Evolutionary conservation across 2,113 vertebrate species (phyloP), one percentile per base, ranked within the genome.

Genomic region (Heteronetta atricapilla): DNA sequence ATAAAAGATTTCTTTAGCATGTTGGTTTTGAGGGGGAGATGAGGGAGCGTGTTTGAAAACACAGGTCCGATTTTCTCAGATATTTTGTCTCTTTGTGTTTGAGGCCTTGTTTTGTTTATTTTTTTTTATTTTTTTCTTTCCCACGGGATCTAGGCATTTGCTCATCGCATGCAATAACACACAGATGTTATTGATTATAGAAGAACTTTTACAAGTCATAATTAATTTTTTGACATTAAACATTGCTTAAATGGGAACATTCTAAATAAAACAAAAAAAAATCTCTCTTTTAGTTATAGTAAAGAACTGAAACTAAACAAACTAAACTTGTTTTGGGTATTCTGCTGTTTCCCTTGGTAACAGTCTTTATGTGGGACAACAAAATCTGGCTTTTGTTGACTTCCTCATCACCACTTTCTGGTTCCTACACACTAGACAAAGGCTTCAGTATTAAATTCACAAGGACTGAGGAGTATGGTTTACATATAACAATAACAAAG

Each of bases 311-410:
- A 86, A 53, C 44, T 72, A 83, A 77, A 72, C 40, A 73, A 95
- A 74, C 17, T 10, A 3, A 74, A 76, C 64, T 88, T 74, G 74
- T 74, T 91, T 91, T 62, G 52, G 56, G 50, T 77, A 33, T 92
- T 91, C 81, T 89, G 18, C 67, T 66, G n/a, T 89, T 89, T 69
- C 70, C 28, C 56, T 67, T 77, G 79, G 93, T 87, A 70, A 88
- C 82, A 55, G 36, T 20, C 90, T 66, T 95, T 86, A 40, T 60
- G 52, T 20, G 56, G 85, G 77, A 42, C 63, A 74, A 56, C 26
- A 76, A 59, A 94, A 67, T 93, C 52, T 89, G 91, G 13, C n/a
- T 85, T 67, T 77, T 80, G 38, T 85, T 93, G 80, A 84, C 64
- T 58, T 81, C 66, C 66, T 60, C 38, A 4, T 80, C 66, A 7